Percentiles rank a stretch among this genome's conserved stretches.
Evolutionary conservation across 2,797 vertebrate genomes (phyloP).

Genomic region (Arctocebus calabarensis): DNA sequence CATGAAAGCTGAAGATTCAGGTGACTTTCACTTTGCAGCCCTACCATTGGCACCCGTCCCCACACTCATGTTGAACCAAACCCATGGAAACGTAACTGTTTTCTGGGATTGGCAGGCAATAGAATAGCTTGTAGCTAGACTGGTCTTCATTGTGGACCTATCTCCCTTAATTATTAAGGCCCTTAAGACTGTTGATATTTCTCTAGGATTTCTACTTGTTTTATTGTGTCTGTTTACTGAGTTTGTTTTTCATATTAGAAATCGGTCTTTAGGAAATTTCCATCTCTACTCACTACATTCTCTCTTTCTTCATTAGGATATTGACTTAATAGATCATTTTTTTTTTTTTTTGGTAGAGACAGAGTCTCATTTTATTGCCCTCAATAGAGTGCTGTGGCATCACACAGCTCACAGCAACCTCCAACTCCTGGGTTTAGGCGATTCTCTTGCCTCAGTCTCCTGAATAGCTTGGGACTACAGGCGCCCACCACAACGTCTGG

Average conservation of each 20-base stretch:
- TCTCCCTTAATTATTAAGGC: not conserved
- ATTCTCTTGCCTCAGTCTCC: too few relatives aligned
- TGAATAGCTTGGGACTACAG: too few relatives aligned
- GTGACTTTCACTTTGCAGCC: not conserved
- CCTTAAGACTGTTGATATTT: not conserved
- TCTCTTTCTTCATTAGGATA: conserved; percentile 2
- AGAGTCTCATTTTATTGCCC: too few relatives aligned
- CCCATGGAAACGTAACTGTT: not conserved
- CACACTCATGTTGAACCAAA: not conserved
- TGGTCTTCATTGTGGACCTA: not conserved
- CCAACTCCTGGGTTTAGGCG: too few relatives aligned
- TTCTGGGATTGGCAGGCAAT: not conserved
- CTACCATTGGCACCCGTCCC: not conserved
- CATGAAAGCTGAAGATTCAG: not conserved
- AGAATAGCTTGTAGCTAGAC: not conserved
- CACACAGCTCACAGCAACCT: too few relatives aligned
- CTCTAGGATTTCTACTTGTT: not conserved
- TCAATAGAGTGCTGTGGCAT: too few relatives aligned
- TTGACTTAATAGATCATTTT: not conserved
- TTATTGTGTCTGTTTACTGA: not conserved
- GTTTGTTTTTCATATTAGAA: not conserved
- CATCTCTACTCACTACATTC: not conserved
- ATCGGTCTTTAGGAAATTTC: not conserved
- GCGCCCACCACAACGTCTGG: too few relatives aligned
- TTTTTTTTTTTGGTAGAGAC: too few relatives aligned